Base-by-base conservation (phyloP, 2,113 vertebrate genomes). In the Dipodomys stephensi region DNA sequence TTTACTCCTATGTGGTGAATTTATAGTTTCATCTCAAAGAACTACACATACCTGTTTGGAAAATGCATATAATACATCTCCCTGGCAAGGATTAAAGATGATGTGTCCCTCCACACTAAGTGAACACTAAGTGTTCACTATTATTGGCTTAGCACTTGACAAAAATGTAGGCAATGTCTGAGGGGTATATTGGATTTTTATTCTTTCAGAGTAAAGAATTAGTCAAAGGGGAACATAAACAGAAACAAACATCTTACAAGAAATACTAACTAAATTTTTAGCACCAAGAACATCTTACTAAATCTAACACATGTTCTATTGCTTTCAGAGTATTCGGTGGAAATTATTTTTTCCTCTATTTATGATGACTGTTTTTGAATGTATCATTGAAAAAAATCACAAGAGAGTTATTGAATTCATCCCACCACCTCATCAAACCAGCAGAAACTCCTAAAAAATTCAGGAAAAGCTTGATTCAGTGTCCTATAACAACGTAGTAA, bases 401-500 rank as follows among this genome's bases (percentile, higher is more conserved):
- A 81, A 96, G n/a, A 88, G 95, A 96, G 85, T 90, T 90, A 32
- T 64, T 97, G 86, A 96, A 87, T 93, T 96, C 95, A 64, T 97
- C 96, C 68, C 92, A 1, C 69, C 91, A 95, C 10, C 87, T 97
- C 77, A 97, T 90, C 83, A 97, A 91, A 72, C 67, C 87, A 92
- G 95, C 87, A 73, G 96, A 97, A 96, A 96, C 92, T 39, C 84
- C 94, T 39, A 95, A n/a, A 32, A 97, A 77, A 97, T 95, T 86
- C 46, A 87, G 68, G 93, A 97, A 94, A 96, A 93, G 87, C 96
- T 97, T 95, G 95, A 96, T 69, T 25, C 20, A 0, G 30, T 96
- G 82, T 97, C 94, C 62, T 97, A 96, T 83, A 90, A 97, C 25
- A 97, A 97, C 94, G 93, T 96, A 85, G 53, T 39, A 53, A 90